Percentiles rank a stretch among this genome's conserved stretches.
Evolutionary conservation across 2,797 vertebrate genomes (phyloP).

Genomic region (Lacerta agilis): DNA sequence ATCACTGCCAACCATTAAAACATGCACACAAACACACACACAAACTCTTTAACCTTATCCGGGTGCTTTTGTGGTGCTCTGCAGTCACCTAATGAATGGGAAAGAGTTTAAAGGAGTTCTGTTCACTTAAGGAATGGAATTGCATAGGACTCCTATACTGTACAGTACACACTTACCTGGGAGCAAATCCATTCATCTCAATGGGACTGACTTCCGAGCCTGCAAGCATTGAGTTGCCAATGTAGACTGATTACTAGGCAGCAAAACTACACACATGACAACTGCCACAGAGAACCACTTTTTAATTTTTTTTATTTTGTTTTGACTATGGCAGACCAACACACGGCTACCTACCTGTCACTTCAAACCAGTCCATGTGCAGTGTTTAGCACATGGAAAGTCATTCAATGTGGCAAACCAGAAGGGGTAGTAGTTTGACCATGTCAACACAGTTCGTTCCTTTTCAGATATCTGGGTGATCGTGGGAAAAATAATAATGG

Average conservation of each 20-base stretch:
- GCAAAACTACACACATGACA: not conserved
- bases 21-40: too few species aligned
- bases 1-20: conserved; percentile 22
- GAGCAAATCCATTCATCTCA: not conserved
- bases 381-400: not conserved
- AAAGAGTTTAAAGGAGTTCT: not conserved
- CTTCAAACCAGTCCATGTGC: not conserved
- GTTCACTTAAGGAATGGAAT: too few species aligned
- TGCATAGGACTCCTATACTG: not conserved
- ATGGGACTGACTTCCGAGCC: not conserved
- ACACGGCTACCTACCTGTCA: too few species aligned
- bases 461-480: too few species aligned
- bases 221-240: not conserved
- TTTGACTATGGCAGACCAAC: too few species aligned
- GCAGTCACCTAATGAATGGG: not conserved
- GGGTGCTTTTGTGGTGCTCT: not conserved
- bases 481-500: not conserved
- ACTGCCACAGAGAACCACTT: not conserved
- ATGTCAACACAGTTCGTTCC: not conserved
- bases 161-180: not conserved
- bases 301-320: too few species aligned
- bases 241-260: not conserved
- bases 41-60: not conserved
- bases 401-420: not conserved
- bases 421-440: not conserved